Conservation (phyloP, 2,113 vertebrate species). For the Pachyramphus minor region DNA sequence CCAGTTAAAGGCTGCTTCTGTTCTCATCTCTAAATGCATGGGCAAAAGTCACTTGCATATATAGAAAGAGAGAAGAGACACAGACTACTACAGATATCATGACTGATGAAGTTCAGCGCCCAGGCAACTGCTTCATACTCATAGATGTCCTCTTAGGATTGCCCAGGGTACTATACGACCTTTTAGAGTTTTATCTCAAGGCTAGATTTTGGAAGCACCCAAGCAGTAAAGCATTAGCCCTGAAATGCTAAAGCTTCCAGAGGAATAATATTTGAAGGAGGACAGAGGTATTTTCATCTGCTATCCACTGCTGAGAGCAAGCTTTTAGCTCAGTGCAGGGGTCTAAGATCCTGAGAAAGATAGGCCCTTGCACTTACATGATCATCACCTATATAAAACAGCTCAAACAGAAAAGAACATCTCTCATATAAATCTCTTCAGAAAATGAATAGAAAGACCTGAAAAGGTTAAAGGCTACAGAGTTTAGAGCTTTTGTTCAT, state of each 20-base stretch:
- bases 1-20: background rate
- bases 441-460: slow-evolving; percentile 35
- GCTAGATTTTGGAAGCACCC: background rate
- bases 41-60: background rate
- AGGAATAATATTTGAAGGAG: slow-evolving; percentile 25
- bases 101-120: background rate
- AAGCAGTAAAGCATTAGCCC: background rate
- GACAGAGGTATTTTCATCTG: slow-evolving; percentile 20
- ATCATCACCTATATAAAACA: slow-evolving; percentile 54
- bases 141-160: background rate
- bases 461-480: slow-evolving; percentile 55
- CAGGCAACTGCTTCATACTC: background rate
- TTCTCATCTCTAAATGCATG: background rate
- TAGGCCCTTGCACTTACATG: slow-evolving; percentile 31
- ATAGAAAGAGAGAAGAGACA: background rate
- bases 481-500: slow-evolving; percentile 44
- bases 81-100: background rate
- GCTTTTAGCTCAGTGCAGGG: slow-evolving; percentile 12
- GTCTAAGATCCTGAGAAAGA: slow-evolving; percentile 37
- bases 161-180: background rate
- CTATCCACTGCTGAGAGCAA: slow-evolving; percentile 13
- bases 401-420: slow-evolving; percentile 20
- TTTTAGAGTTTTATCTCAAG: background rate
- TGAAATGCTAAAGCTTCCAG: slow-evolving; percentile 9
- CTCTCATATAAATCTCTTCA: slow-evolving; percentile 60